Conservation (phyloP, 2,113 vertebrate genomes). For the Alces alces region DNA sequence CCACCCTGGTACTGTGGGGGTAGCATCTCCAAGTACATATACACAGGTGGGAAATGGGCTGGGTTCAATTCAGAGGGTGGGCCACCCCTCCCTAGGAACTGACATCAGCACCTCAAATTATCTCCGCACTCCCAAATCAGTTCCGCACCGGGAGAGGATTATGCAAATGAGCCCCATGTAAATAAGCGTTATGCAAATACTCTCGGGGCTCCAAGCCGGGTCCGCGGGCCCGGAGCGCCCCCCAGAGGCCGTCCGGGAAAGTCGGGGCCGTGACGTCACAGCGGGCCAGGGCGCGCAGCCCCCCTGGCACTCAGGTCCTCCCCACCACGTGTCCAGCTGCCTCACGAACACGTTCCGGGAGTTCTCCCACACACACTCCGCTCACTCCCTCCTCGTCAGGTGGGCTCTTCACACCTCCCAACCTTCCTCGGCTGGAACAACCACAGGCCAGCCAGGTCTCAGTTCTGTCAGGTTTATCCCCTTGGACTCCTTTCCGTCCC, state of each 20-base stretch:
- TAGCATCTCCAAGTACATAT: background rate
- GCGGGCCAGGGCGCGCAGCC: background rate
- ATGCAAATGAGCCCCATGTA: background rate
- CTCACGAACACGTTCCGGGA: background rate
- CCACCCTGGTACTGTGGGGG: background rate
- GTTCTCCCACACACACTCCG: background rate
- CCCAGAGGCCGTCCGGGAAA: background rate
- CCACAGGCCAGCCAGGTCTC: background rate
- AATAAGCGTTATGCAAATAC: background rate
- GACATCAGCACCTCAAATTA: background rate
- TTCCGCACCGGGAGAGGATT: background rate
- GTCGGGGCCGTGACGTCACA: background rate
- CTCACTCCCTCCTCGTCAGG: background rate
- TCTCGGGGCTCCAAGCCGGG: rapidly evolving
- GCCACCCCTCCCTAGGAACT: background rate
- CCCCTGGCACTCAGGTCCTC: background rate
- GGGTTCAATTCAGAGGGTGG: background rate
- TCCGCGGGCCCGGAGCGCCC: background rate
- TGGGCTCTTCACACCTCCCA: background rate
- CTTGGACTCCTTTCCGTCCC: background rate
- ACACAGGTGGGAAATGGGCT: background rate
- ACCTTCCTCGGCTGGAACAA: background rate
- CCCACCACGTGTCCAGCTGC: background rate
- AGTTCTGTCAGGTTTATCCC: no score
- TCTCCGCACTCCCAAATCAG: background rate